Conservation (phyloP, 2,888 invertebrate genomes). For the Dascillus cervinus region DNA sequence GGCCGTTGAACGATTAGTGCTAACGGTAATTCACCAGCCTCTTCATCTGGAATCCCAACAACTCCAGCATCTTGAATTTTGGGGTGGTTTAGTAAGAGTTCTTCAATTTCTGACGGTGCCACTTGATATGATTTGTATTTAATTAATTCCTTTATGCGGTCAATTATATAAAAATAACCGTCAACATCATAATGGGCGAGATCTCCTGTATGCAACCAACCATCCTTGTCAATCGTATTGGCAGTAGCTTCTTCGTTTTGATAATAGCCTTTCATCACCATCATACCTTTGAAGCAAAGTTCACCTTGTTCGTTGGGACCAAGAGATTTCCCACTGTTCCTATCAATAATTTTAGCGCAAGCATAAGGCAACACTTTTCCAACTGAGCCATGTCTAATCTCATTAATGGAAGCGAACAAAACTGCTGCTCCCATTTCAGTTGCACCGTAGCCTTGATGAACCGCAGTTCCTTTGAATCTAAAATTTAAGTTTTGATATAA, state of each 20-base stretch:
- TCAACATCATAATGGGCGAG: slow-evolving; percentile 70
- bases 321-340: slow-evolving; percentile 50
- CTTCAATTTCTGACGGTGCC: slow-evolving; percentile 61
- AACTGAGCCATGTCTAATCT: too few species aligned
- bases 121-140: slow-evolving; percentile 80
- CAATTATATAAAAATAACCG: slow-evolving; percentile 69
- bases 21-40: slow-evolving; percentile 66
- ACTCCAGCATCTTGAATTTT: slow-evolving; percentile 75
- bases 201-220: slow-evolving; percentile 71
- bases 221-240: slow-evolving; percentile 56
- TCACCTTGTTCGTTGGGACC: slow-evolving; percentile 63
- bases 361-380: too few species aligned
- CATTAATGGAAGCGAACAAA: too few species aligned
- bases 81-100: slow-evolving; percentile 64
- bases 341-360: slow-evolving; percentile 51
- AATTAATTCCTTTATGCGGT: slow-evolving; percentile 77
- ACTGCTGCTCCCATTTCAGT: too few species aligned
- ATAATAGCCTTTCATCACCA: slow-evolving; percentile 60
- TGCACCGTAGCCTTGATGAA: too few species aligned
- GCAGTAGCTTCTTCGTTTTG: slow-evolving; percentile 56
- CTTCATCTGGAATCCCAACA: slow-evolving; percentile 66
- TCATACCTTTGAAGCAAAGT: slow-evolving; percentile 66
- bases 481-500: too few species aligned
- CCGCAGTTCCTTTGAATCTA: too few species aligned
- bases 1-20: slow-evolving; percentile 66